Conservation (phyloP, 2,888 invertebrate genomes). For the Cryptocheilus praepositus region DNA sequence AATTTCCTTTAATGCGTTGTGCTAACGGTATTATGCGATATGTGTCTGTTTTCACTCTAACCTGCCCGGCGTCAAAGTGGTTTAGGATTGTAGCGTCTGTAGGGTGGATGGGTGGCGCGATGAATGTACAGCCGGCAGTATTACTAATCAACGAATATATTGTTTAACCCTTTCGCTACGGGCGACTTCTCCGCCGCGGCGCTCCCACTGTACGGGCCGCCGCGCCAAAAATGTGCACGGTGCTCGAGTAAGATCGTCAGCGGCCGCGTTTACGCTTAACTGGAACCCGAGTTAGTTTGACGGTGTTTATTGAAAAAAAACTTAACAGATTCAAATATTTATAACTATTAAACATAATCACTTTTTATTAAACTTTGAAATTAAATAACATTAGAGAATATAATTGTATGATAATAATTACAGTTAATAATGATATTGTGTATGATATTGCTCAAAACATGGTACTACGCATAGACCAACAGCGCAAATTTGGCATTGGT, state of each 20-base stretch:
- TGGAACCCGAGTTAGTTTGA: slow-evolving; percentile 7
- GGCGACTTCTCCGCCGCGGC: slow-evolving; percentile 13
- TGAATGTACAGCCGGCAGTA: too few species aligned
- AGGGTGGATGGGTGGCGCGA: too few species aligned
- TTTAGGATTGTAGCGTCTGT: too few species aligned
- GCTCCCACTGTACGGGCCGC: slow-evolving; percentile 18
- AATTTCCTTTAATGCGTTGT: too few species aligned
- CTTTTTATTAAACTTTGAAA: too few species aligned
- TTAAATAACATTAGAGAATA: too few species aligned
- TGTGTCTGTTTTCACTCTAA: too few species aligned
- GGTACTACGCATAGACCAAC: slow-evolving; percentile 22
- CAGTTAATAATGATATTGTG: slow-evolving; percentile 15
- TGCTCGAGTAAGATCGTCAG: slow-evolving; percentile 11
- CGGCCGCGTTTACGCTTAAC: slow-evolving; percentile 9
- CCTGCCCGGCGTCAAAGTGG: too few species aligned
- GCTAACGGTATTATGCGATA: too few species aligned
- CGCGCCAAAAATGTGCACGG: slow-evolving; percentile 13
- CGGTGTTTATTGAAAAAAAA: background rate
- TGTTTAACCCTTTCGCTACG: slow-evolving; percentile 26
- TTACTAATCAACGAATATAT: too few species aligned
- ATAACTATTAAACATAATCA: too few species aligned
- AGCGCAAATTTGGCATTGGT: slow-evolving; percentile 24
- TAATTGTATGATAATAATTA: slow-evolving; percentile 10
- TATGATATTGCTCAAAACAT: slow-evolving; percentile 18
- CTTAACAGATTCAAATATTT: background rate